Conservation (phyloP, 2,888 invertebrate genomes). For the Minunthozetes semirufus region DNA sequence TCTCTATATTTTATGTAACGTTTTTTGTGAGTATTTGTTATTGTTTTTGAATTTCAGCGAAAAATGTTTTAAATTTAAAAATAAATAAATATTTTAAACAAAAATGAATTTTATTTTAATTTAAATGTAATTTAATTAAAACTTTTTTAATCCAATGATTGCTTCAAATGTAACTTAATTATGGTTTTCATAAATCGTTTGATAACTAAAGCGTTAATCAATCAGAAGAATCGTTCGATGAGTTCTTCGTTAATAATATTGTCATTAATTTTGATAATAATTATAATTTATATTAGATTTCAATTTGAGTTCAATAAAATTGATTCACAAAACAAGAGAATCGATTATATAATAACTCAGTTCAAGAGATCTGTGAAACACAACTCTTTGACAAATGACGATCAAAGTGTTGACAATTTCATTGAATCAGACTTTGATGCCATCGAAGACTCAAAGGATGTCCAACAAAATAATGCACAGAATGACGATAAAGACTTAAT, state of each 20-base stretch:
- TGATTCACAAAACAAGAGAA: slow-evolving; percentile 4
- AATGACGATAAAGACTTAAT: neutral
- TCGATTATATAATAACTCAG: slow-evolving; percentile 16
- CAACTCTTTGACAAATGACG: neutral
- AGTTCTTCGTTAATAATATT: neutral
- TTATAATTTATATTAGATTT: slow-evolving; percentile 4
- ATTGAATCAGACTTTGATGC: neutral
- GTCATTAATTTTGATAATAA: neutral
- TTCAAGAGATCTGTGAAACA: neutral
- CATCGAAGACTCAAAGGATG: neutral
- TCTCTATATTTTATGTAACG: too few species aligned
- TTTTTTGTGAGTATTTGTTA: too few species aligned
- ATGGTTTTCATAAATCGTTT: neutral
- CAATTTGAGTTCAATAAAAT: neutral
- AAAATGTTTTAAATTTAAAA: too few species aligned
- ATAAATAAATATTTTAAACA: too few species aligned
- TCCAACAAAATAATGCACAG: neutral
- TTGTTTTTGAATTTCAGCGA: too few species aligned
- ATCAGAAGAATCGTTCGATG: neutral
- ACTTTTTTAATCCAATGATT: too few species aligned
- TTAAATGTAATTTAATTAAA: too few species aligned
- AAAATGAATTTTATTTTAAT: too few species aligned
- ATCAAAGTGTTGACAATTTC: neutral
- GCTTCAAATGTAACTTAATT: too few species aligned
- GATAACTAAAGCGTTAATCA: neutral